Conservation (phyloP, 2,113 vertebrate genomes). For the Leptobrachium leishanense region DNA sequence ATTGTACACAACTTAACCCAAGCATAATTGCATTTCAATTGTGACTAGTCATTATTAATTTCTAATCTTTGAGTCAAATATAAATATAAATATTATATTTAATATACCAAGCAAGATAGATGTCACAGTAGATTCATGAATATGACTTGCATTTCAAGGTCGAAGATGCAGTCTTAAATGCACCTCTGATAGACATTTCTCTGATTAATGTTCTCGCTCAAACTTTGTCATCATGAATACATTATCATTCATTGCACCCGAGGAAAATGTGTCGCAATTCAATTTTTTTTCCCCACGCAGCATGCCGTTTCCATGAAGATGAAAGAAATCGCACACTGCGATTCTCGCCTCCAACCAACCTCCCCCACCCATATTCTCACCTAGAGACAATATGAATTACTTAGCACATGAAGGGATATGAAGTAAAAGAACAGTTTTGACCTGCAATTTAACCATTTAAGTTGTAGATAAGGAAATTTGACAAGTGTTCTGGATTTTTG, state of each 20-base stretch:
- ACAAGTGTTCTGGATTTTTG: no score
- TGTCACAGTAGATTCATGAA: no score
- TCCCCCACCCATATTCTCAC: constrained; percentile 32
- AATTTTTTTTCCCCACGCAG: background rate
- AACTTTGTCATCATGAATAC: constrained; percentile 1
- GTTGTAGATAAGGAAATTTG: no score
- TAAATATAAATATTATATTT: no score
- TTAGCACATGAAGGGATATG: constrained; percentile 28
- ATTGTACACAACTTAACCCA: no score
- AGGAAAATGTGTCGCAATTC: constrained; percentile 18
- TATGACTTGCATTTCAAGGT: no score
- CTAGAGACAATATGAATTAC: constrained; percentile 43
- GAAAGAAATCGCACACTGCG: constrained; percentile 32
- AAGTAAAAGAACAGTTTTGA: constrained; percentile 8
- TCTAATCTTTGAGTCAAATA: no score
- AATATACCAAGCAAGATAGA: no score
- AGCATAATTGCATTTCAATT: no score
- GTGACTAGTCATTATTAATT: no score
- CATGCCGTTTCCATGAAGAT: constrained; percentile 44
- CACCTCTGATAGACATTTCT: background rate
- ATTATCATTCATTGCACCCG: constrained; percentile 39
- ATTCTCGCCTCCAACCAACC: constrained; percentile 9
- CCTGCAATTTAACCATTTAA: background rate
- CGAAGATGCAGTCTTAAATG: background rate
- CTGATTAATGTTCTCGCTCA: constrained; percentile 12